Base-by-base conservation (phyloP, 2,888 invertebrate genomes). In the Notodonta dromedarius region DNA sequence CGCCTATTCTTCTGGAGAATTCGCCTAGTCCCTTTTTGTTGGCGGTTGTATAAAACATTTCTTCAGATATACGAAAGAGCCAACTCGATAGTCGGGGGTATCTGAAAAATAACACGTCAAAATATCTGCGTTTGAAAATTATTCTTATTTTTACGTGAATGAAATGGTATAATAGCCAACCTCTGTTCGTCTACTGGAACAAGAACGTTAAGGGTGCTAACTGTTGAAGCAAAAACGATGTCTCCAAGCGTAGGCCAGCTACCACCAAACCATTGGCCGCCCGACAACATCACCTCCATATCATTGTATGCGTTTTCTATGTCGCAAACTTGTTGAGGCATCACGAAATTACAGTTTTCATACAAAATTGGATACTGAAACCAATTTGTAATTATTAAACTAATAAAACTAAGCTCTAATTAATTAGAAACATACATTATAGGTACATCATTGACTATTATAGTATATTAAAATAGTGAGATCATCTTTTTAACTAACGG, bases 1-100 rank as follows among this genome's bases (percentile, higher is more conserved):
- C 82, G 85, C 89, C 87, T 86, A 90, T 85, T 83, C 85, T 85
- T 84, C 76, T 85, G 7, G 85, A 69, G 64, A 90, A 90, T 60
- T 90, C 89, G 57, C 69, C 60, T 6, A 90, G 82, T 42, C 90
- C 90, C 69, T 86, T 89, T 65, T 81, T 81, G 72, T 89, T 88
- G 8, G 81, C 89, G 2, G 89, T 90, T 46, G 79, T 65, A 69
- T 79, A 89, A 73, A 80, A 89, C 24, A 73, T 59, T 73, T 88
- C 80, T 65, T 86, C 83, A 3, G 87, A 86, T 67, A 89, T 77
- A 46, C 82, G 81, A 57, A 74, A 77, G 0, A 88, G 69, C 89
- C 90, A 90, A 54, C 73, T 71, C 5, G 82, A 79, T 7, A 90
- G 67, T 35, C 73, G 72, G 12, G 89, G 89, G 60, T 73, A 89